Evolutionary conservation across 2,888 invertebrate genomes (phyloP).

Genomic region (Cheilosia pagana): DNA sequence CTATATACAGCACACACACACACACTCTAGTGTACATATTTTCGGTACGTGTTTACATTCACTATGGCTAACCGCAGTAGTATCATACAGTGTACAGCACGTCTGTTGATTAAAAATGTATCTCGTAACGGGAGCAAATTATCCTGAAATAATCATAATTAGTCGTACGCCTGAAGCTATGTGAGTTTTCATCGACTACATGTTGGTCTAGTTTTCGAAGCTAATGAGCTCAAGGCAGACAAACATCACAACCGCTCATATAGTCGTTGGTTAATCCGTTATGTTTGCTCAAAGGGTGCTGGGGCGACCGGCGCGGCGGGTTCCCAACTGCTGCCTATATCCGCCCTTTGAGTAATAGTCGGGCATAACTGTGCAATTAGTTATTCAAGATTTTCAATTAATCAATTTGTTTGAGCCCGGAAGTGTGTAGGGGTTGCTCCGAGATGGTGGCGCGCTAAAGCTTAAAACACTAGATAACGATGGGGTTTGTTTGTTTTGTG

Average conservation of each 20-base stretch:
- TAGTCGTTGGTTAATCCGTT: conserved; percentile 28
- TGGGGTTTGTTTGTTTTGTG: not conserved
- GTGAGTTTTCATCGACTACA: conserved; percentile 69
- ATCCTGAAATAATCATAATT: conserved; percentile 75
- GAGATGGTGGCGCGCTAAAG: not conserved
- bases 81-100: conserved; percentile 34
- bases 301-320: too few relatives aligned
- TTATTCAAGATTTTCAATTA: conserved; percentile 73
- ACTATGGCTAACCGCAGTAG: conserved; percentile 56
- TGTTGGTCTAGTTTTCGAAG: conserved; percentile 65
- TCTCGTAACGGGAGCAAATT: conserved; percentile 74
- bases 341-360: conserved; percentile 48
- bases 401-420: conserved; percentile 60
- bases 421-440: conserved; percentile 20
- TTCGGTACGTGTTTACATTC: conserved; percentile 68
- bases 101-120: conserved; percentile 75
- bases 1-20: not conserved
- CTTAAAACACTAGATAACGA: conserved; percentile 30
- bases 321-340: conserved; percentile 10
- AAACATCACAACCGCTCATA: not conserved
- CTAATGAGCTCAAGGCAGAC: conserved; percentile 61
- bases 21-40: conserved; percentile 41
- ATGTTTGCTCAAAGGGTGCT: conserved; percentile 22
- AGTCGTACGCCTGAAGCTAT: conserved; percentile 66
- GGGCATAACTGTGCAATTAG: conserved; percentile 62